Evolutionary conservation across 2,113 vertebrate genomes (phyloP).

Genomic region (Sminthopsis crassicaudata): DNA sequence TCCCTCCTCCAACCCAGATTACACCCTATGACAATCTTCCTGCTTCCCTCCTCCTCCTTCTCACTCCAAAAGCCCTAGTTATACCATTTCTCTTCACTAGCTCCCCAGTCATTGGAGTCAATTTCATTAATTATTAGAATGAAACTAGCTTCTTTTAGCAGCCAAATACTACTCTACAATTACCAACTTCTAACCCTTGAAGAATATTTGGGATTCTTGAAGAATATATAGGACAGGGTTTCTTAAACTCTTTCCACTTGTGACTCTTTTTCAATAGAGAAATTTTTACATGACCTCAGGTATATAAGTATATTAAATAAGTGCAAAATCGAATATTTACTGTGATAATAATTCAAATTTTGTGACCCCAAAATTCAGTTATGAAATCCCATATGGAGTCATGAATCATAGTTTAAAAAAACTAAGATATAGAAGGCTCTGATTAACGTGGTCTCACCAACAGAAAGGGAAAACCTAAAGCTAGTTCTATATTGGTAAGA

Average conservation of each 20-base stretch:
- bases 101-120: constrained; percentile 7
- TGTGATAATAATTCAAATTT: too few relatives aligned
- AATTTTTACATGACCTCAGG: too few relatives aligned
- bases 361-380: too few relatives aligned
- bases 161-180: background rate
- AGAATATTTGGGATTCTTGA: too few relatives aligned
- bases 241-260: too few relatives aligned
- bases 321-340: too few relatives aligned
- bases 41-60: background rate
- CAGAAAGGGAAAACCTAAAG: background rate
- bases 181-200: background rate
- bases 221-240: too few relatives aligned
- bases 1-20: constrained; percentile 25
- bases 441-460: background rate
- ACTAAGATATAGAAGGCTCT: background rate
- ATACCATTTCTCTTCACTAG: constrained; percentile 40
- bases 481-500: background rate
- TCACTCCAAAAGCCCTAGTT: constrained; percentile 56
- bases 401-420: too few relatives aligned
- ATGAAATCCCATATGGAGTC: too few relatives aligned
- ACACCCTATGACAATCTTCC: constrained; percentile 9
- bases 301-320: too few relatives aligned
- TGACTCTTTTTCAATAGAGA: too few relatives aligned
- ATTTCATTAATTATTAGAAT: constrained; percentile 38
- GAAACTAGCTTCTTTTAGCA: background rate